phyloP scores from a whole-genome alignment of 92 coral and sea anemone species.

The Zoanthus sociatus region DNA sequence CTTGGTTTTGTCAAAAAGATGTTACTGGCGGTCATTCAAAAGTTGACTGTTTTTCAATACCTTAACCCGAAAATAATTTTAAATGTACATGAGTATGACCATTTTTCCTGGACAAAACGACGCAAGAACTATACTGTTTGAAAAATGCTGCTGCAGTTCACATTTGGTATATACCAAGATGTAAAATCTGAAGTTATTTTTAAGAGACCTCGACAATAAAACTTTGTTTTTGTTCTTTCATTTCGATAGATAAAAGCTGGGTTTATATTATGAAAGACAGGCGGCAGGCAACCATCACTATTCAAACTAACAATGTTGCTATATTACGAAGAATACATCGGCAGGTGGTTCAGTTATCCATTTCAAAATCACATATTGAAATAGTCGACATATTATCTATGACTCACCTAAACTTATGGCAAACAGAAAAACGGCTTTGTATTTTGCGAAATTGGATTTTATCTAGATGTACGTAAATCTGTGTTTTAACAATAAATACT shows the following conservation, averaged over 20 bases:
- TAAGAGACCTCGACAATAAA: too few species aligned
- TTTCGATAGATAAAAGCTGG: not conserved
- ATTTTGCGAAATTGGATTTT: not conserved
- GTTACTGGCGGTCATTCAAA: too few species aligned
- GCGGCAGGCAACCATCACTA: not conserved
- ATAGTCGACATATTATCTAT: not conserved
- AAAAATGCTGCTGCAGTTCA: too few species aligned
- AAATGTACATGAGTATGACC: too few species aligned
- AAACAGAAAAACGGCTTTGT: not conserved
- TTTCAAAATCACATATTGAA: not conserved
- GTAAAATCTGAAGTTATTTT: too few species aligned
- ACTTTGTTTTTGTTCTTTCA: too few species aligned
- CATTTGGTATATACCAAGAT: too few species aligned
- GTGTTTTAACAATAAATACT: not conserved
- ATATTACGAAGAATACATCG: not conserved
- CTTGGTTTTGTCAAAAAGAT: too few species aligned
- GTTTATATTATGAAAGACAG: not conserved
- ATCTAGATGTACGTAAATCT: not conserved
- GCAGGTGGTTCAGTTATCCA: not conserved
- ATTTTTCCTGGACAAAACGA: too few species aligned
- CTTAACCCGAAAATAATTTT: too few species aligned
- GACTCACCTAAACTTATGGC: not conserved
- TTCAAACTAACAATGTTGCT: not conserved
- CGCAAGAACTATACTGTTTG: too few species aligned
- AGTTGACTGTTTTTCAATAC: too few species aligned